Base-by-base conservation (phyloP, 2,888 invertebrate genomes). In the Xanthorhoe designata region DNA sequence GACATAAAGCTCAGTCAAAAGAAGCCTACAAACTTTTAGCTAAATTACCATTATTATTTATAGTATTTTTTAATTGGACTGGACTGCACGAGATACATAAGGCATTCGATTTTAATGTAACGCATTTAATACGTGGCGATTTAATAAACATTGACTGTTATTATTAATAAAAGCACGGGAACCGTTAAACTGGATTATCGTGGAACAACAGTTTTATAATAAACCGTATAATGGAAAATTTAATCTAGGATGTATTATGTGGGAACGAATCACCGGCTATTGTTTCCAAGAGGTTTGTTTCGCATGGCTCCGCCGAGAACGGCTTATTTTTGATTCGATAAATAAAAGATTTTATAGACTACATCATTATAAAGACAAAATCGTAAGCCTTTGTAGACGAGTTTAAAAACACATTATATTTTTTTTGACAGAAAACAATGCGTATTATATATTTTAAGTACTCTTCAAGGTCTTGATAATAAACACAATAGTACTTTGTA, bases 161-260 rank as follows among this genome's bases (percentile, higher is more conserved):
- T 57, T 57, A 58, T 10, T 38, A 63, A 53, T 51, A 38, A 54
- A 52, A 18, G 73, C 75, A 78, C 78, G 73, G 78, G 78, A 78
- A 79, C 70, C 70, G 72, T 65, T 74, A 75, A 82, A 82, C 78
- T 80, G 78, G 77, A 82, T 76, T 77, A 71, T 66, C 55, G 75
- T 71, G 74, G 71, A 73, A 67, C 72, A 79, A 76, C 76, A 78
- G 78, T 80, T 80, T 79, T 78, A 81, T 82, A 78, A 82, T 81
- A 80, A 78, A 79, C 75, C 71, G 76, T 82, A 77, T 84, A 79
- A 69, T 84, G 80, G 78, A 73, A 78, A 78, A 77, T 82, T 80
- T 77, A 77, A 75, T 75, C 73, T 78, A 72, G 71, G 77, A 78
- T 76, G 77, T 66, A 67, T 61, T 64, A 77, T 82, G 86, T 85